Conservation (phyloP, 2,113 vertebrate species). For the Fregetta grallaria region DNA sequence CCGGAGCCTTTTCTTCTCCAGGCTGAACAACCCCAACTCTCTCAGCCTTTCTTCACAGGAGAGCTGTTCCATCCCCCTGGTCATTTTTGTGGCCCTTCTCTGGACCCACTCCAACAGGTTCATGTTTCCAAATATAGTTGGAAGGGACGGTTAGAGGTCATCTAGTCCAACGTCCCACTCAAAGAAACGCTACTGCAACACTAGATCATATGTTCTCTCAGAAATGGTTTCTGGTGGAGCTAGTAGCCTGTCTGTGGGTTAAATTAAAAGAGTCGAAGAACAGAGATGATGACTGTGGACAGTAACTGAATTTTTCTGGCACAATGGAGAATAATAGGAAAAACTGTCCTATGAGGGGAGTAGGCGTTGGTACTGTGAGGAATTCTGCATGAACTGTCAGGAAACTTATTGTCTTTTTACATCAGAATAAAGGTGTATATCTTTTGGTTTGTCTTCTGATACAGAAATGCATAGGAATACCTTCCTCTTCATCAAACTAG, state of each 20-base stretch:
- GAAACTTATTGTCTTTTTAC: not conserved
- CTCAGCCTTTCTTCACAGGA: not conserved
- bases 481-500: not conserved
- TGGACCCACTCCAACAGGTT: not conserved
- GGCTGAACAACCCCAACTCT: not conserved
- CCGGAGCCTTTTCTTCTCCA: not conserved
- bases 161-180: not conserved
- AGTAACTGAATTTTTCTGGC: not conserved
- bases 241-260: not conserved
- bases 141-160: not conserved
- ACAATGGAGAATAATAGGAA: not conserved
- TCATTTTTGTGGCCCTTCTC: not conserved
- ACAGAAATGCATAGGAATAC: not conserved
- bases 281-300: not conserved
- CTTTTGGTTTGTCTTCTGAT: not conserved
- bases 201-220: not conserved
- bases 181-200: not conserved
- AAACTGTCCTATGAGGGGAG: fast-evolving
- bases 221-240: not conserved
- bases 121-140: not conserved
- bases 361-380: not conserved
- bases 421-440: not conserved
- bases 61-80: not conserved
- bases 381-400: not conserved
- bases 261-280: not conserved